A percentile compares a stretch with the other conserved stretches of the same genome.
Conservation (phyloP, 1,140 invertebrate genomes). For the Ceratina calcarata region DNA sequence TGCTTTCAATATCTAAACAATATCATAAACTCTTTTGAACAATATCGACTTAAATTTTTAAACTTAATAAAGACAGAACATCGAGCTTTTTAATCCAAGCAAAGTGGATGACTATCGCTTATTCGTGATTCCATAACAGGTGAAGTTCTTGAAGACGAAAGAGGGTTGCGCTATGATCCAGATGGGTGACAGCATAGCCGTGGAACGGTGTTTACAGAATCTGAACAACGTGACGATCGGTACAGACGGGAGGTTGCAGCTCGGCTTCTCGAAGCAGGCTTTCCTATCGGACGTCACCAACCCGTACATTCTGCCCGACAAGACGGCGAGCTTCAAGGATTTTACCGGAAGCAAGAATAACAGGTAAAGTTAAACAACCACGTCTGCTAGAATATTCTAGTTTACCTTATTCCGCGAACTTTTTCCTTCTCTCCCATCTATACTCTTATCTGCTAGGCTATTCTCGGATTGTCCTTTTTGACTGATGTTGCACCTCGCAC, state of each 20-base stretch:
- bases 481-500: slow-evolving; percentile 7
- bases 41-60: too few species aligned
- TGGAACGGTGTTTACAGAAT: slow-evolving; percentile 96
- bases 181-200: slow-evolving; percentile 97
- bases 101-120: too few species aligned
- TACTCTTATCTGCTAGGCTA: slow-evolving; percentile 1
- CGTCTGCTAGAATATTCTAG: neutral
- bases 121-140: slow-evolving; percentile 81
- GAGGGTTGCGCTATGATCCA: slow-evolving; percentile 99
- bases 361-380: slow-evolving; percentile 68
- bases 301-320: slow-evolving; percentile 96
- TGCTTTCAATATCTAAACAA: too few species aligned
- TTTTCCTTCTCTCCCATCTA: neutral
- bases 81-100: too few species aligned
- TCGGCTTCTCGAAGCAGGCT: slow-evolving; percentile 96
- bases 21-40: too few species aligned
- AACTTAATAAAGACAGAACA: too few species aligned
- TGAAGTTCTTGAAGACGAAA: slow-evolving; percentile 99
- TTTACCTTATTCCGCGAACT: neutral
- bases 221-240: slow-evolving; percentile 95
- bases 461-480: slow-evolving; percentile 13
- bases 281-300: slow-evolving; percentile 98
- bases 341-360: slow-evolving; percentile 98
- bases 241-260: slow-evolving; percentile 82
- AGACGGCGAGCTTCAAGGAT: slow-evolving; percentile 97